Conservation (phyloP, 2,113 vertebrate species). For the Myotis lucifugus region DNA sequence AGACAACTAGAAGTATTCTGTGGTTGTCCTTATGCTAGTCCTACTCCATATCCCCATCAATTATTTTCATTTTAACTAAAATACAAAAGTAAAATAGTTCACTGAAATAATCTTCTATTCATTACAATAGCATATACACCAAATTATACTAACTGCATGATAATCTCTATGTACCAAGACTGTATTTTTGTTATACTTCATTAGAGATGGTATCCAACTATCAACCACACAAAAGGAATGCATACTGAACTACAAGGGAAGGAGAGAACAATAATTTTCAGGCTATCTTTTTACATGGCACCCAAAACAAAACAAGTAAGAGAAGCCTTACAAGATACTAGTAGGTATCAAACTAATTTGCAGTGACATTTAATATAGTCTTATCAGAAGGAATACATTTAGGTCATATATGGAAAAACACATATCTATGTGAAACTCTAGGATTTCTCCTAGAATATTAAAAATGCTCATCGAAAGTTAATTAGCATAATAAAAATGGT, state of each 20-base stretch:
- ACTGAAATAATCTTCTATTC: conserved; percentile 63
- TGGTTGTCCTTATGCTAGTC: neutral
- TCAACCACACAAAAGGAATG: neutral
- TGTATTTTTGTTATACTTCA: conserved; percentile 1
- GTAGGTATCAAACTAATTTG: neutral
- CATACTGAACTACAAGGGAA: neutral
- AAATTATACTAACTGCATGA: neutral
- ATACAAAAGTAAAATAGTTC: neutral
- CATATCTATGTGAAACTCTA: conserved; percentile 5
- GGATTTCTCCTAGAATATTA: conserved; percentile 43
- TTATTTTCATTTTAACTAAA: conserved; percentile 38
- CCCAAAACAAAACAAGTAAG: neutral
- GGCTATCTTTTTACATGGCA: neutral
- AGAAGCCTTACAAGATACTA: neutral
- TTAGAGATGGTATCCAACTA: neutral
- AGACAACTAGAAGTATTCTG: neutral
- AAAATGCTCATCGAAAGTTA: conserved; percentile 57
- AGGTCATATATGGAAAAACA: conserved; percentile 50
- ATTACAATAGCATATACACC: conserved; percentile 41
- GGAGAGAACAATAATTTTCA: fast-evolving
- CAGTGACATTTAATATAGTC: conserved; percentile 22
- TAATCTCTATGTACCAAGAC: neutral
- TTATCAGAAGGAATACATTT: conserved; percentile 28
- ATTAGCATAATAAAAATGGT: conserved; percentile 50
- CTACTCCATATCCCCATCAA: neutral